A percentile compares a stretch with the other conserved stretches of the same genome.
These are phyloP conservation scores for Megastigmus dorsalis DNA, from an alignment of 2,888 invertebrate species.

Conservation along the genomic window DNA sequence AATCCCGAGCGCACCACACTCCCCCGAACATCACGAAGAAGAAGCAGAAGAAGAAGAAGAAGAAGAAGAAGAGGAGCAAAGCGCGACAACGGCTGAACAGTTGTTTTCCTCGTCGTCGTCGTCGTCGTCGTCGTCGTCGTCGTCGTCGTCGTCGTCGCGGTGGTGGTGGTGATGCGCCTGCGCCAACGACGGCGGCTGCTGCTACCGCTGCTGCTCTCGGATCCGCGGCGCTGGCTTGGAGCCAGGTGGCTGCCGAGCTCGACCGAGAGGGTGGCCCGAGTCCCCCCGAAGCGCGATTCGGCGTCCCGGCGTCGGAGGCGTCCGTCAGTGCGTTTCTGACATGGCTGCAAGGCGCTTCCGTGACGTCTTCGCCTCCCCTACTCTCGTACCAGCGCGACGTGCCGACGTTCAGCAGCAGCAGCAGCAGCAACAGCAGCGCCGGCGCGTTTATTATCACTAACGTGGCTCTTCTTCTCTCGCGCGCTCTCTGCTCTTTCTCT, in stretches of 20 bases:
- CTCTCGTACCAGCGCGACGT: slow-evolving; percentile 55
- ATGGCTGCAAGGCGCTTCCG: slow-evolving; percentile 72
- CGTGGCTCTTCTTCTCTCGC: slow-evolving; percentile 8
- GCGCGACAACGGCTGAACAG: slow-evolving; percentile 9
- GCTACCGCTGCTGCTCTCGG: slow-evolving; percentile 59
- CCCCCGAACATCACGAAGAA: background rate
- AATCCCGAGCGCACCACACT: background rate
- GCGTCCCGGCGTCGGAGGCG: slow-evolving; percentile 73
- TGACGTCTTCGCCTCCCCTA: slow-evolving; percentile 68
- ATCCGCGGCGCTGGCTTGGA: slow-evolving; percentile 69
- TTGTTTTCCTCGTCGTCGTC: slow-evolving; percentile 39
- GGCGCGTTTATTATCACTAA: slow-evolving; percentile 38
- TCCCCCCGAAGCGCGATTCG: slow-evolving; percentile 63
- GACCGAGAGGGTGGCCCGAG: slow-evolving; percentile 72
- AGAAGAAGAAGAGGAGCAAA: background rate
- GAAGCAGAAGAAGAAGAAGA: background rate
- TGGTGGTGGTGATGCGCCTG: slow-evolving; percentile 31
- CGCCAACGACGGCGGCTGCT: slow-evolving; percentile 35
- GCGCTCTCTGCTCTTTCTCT: slow-evolving; percentile 40
- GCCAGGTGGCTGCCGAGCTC: slow-evolving; percentile 64
- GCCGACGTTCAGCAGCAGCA: slow-evolving; percentile 46
- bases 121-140: slow-evolving; percentile 38
- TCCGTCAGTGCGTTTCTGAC: slow-evolving; percentile 74
- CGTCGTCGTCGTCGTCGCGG: too few species aligned
- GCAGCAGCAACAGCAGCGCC: slow-evolving; percentile 26